Evolutionary conservation across 2,113 vertebrate genomes (phyloP).

Genomic region (Papio anubis): DNA sequence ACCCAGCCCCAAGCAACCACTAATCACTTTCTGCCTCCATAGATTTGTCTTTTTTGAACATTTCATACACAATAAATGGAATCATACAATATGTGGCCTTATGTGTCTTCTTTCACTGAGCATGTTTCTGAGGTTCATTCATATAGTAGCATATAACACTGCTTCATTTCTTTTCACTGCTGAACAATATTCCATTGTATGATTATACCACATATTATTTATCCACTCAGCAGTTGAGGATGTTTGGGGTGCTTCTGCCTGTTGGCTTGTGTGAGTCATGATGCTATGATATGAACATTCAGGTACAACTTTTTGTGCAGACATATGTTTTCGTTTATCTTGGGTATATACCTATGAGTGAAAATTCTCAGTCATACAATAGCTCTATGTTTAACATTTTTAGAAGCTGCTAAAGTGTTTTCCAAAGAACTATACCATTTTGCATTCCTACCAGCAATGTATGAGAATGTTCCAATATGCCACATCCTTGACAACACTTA

Average conservation of each 20-base stretch:
- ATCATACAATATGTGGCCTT: neutral
- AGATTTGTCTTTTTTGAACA: neutral
- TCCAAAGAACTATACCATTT: slow-evolving; percentile 17
- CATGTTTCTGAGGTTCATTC: neutral
- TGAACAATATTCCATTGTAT: slow-evolving; percentile 6
- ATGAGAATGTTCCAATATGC: neutral
- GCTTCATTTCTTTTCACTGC: neutral
- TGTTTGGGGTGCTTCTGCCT: neutral
- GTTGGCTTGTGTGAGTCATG: neutral
- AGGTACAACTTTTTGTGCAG: neutral
- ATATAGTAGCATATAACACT: neutral
- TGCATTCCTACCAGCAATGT: neutral
- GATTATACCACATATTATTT: neutral
- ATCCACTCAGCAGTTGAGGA: neutral
- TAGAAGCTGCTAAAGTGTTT: neutral
- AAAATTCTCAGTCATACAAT: neutral
- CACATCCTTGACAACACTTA: neutral
- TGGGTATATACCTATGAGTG: neutral
- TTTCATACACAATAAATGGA: slow-evolving; percentile 4
- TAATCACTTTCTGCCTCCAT: neutral
- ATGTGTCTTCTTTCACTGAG: neutral
- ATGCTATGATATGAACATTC: neutral
- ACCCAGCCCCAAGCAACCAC: neutral
- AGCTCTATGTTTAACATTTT: slow-evolving; percentile 18
- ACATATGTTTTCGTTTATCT: slow-evolving; percentile 40